Evolutionary conservation across 1,140 invertebrate species (phyloP).

Genomic region (Lethocerus indicus): DNA sequence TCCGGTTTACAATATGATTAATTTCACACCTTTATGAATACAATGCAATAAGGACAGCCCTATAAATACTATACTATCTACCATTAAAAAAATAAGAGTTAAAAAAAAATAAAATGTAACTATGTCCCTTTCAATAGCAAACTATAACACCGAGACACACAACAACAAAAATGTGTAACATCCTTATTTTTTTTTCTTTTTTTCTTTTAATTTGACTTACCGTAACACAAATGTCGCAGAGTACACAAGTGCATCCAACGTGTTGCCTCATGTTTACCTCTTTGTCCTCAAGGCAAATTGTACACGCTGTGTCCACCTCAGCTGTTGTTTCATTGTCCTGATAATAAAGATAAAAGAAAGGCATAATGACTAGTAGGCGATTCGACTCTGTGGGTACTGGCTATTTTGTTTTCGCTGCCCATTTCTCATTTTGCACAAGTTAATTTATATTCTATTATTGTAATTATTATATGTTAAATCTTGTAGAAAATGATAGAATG

Average conservation of each 20-base stretch:
- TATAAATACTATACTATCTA: no score
- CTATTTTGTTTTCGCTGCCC: neutral
- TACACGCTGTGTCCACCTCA: conserved; percentile 25
- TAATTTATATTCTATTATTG: no score
- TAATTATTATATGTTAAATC: no score
- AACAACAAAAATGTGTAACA: neutral
- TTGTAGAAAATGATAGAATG: no score
- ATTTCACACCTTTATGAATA: no score
- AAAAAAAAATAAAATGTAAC: no score
- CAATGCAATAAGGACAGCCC: no score
- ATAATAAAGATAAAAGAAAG: neutral
- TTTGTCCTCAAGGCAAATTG: conserved; percentile 44
- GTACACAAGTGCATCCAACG: conserved; percentile 33
- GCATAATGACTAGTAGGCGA: no score
- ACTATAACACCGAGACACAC: no score
- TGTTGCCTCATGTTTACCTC: conserved; percentile 37
- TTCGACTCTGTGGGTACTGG: neutral
- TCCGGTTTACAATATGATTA: no score
- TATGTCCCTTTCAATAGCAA: no score
- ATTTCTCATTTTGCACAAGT: neutral
- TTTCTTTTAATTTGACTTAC: conserved; percentile 24
- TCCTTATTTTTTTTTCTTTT: neutral
- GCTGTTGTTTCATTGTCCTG: neutral
- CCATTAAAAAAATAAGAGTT: no score
- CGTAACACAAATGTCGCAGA: conserved; percentile 41